These are phyloP conservation scores for Diachasmimorpha longicaudata DNA, from an alignment of 1,140 invertebrate genomes.

Conservation along the genomic window DNA sequence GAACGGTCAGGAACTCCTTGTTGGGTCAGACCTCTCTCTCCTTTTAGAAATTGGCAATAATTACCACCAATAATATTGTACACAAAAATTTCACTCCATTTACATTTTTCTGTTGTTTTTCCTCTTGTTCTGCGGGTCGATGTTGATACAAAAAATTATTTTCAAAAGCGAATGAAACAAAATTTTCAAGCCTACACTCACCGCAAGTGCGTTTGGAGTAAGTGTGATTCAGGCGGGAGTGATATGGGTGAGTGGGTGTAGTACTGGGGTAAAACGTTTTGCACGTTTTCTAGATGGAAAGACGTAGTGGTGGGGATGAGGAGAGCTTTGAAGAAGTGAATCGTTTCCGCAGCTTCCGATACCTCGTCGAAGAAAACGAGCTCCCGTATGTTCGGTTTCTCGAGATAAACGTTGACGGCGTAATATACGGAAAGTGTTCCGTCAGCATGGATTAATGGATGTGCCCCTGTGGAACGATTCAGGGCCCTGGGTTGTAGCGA, in stretches of 20 bases:
- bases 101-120: too few species aligned
- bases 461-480: constrained; percentile 19
- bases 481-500: constrained; percentile 10
- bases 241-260: neutral
- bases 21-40: too few species aligned
- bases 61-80: too few species aligned
- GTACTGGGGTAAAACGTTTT: constrained; percentile 13
- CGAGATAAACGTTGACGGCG: constrained; percentile 33
- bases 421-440: constrained; percentile 40
- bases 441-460: constrained; percentile 44
- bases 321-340: neutral
- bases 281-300: neutral
- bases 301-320: neutral
- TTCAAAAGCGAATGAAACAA: neutral
- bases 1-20: too few species aligned
- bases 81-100: too few species aligned
- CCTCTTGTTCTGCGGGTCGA: too few species aligned
- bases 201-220: neutral
- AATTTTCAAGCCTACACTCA: neutral
- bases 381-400: constrained; percentile 7
- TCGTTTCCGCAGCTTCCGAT: constrained; percentile 17
- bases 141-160: neutral
- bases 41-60: too few species aligned
- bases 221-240: neutral
- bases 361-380: constrained; percentile 22